These are phyloP conservation scores for Microctenopoma steveboyesi DNA, from an alignment of 2,797 vertebrate genomes.

Conservation along the genomic window DNA sequence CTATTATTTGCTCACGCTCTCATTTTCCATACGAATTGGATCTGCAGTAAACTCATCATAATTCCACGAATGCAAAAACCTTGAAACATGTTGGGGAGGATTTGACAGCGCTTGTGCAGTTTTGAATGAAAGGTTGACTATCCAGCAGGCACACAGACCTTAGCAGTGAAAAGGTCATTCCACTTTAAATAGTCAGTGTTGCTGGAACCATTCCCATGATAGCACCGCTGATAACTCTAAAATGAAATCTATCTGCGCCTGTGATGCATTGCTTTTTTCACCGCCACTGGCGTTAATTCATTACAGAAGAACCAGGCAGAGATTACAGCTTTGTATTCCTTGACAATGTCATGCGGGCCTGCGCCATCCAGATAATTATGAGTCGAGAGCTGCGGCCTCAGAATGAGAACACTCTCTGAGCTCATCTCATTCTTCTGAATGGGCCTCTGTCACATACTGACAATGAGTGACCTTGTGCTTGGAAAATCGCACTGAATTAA, in stretches of 20 bases:
- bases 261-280: conserved; percentile 71
- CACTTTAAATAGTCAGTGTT: conserved; percentile 67
- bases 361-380: conserved; percentile 81
- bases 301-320: conserved; percentile 71
- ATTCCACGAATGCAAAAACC: conserved; percentile 41
- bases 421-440: conserved; percentile 79
- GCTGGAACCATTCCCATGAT: conserved; percentile 65
- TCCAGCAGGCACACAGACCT: conserved; percentile 64
- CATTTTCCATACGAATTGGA: conserved; percentile 12
- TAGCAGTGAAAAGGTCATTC: conserved; percentile 69
- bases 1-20: background rate
- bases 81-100: conserved; percentile 46
- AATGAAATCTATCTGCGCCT: conserved; percentile 71
- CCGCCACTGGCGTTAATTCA: conserved; percentile 74
- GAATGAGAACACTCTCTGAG: conserved; percentile 77
- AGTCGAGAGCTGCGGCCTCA: conserved; percentile 71
- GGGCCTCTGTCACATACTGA: conserved; percentile 77
- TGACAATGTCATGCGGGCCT: conserved; percentile 79
- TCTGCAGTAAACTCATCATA: conserved; percentile 38
- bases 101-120: conserved; percentile 40
- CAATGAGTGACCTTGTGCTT: conserved; percentile 83
- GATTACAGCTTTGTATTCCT: conserved; percentile 79
- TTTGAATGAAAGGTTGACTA: conserved; percentile 74
- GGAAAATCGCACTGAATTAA: conserved; percentile 80
- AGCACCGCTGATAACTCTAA: conserved; percentile 67